Percentiles rank a stretch among this genome's conserved stretches.
Conservation (phyloP, 2,888 invertebrate species). For the Hyposoter didymator region DNA sequence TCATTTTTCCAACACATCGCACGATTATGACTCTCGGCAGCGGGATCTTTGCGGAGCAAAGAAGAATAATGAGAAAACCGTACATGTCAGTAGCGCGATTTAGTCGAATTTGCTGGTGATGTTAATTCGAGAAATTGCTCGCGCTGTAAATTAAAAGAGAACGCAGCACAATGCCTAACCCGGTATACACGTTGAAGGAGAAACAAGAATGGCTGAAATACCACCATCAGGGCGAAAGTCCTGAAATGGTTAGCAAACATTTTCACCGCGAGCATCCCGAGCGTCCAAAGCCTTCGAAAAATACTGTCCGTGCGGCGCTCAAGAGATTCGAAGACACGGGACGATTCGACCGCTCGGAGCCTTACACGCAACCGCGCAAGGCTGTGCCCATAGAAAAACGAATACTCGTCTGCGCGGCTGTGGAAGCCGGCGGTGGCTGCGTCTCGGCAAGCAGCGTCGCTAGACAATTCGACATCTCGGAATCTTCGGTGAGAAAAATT, state of each 20-base stretch:
- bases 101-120: not conserved
- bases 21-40: not conserved
- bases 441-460: constrained; percentile 62
- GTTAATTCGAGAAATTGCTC: not conserved
- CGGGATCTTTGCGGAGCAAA: not conserved
- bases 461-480: constrained; percentile 60
- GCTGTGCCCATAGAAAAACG: constrained; percentile 61
- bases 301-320: constrained; percentile 61
- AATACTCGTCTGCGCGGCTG: constrained; percentile 62
- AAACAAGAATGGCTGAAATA: constrained; percentile 67
- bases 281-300: constrained; percentile 64
- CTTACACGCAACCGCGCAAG: constrained; percentile 59
- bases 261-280: constrained; percentile 62
- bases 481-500: constrained; percentile 65
- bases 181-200: constrained; percentile 63
- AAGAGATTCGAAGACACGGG: constrained; percentile 66
- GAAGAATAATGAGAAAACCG: not conserved
- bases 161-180: constrained; percentile 57
- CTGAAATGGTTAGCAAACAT: constrained; percentile 62
- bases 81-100: not conserved
- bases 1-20: not conserved
- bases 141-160: not conserved
- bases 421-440: constrained; percentile 63
- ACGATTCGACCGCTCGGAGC: constrained; percentile 63
- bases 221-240: constrained; percentile 65